A percentile compares a stretch with the other conserved stretches of the same genome.
Evolutionary conservation across 2,888 invertebrate species (phyloP).

Genomic region (Plutella xylostella): DNA sequence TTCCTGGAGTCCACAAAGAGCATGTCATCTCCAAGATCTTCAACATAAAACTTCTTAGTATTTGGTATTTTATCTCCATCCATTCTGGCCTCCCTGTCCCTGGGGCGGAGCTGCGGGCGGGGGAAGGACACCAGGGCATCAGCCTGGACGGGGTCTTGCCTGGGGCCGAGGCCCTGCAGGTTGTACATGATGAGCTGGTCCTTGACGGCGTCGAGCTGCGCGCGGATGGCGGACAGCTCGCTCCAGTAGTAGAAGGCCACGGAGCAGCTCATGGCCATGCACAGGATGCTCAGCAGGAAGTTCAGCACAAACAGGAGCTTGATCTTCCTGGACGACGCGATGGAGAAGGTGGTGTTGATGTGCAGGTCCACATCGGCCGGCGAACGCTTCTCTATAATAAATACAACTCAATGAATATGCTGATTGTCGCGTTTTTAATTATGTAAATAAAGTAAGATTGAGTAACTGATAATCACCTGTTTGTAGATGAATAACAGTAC

Average conservation of each 20-base stretch:
- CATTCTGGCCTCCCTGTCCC: conserved; percentile 35
- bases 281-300: conserved; percentile 50
- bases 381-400: conserved; percentile 38
- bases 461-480: conserved; percentile 42
- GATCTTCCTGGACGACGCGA: conserved; percentile 65
- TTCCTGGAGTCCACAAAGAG: conserved; percentile 49
- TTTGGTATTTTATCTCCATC: conserved; percentile 23
- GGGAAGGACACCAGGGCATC: conserved; percentile 35
- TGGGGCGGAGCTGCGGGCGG: conserved; percentile 22
- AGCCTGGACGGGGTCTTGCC: conserved; percentile 30
- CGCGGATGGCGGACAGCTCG: conserved; percentile 48
- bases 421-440: neutral
- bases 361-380: conserved; percentile 56
- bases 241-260: conserved; percentile 59
- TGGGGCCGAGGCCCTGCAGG: conserved; percentile 24
- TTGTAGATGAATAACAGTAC: conserved; percentile 57
- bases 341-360: conserved; percentile 57
- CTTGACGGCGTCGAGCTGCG: conserved; percentile 44
- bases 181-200: conserved; percentile 44
- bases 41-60: conserved; percentile 42
- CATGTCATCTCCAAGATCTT: conserved; percentile 52
- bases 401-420: conserved; percentile 13
- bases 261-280: conserved; percentile 48
- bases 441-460: neutral
- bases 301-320: conserved; percentile 53